These are phyloP conservation scores for Eupithecia centaureata DNA, from an alignment of 2,888 invertebrate genomes.

Conservation along the genomic window DNA sequence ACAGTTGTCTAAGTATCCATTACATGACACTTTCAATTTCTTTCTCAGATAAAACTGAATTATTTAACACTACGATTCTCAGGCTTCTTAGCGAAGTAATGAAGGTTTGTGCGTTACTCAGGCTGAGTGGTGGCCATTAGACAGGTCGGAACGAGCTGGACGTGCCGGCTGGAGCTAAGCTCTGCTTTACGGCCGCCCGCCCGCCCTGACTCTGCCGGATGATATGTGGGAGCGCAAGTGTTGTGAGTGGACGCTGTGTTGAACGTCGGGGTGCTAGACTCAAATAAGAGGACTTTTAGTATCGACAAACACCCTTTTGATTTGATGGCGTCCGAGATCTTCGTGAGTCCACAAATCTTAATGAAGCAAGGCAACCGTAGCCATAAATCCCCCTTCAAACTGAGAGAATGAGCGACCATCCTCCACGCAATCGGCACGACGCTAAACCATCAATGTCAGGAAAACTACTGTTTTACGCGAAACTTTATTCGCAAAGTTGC, in stretches of 20 bases:
- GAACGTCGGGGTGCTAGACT: background rate
- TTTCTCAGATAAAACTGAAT: constrained; percentile 6
- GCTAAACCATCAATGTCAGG: constrained; percentile 1
- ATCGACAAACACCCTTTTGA: background rate
- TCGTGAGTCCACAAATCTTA: background rate
- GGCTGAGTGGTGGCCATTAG: constrained; percentile 31
- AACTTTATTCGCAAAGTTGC: constrained; percentile 32
- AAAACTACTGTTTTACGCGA: constrained; percentile 25
- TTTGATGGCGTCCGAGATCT: background rate
- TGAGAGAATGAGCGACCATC: background rate
- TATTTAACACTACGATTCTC: constrained; percentile 23
- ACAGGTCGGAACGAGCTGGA: constrained; percentile 35
- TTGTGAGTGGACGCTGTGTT: background rate
- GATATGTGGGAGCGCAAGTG: background rate
- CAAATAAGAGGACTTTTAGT: background rate
- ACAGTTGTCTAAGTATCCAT: too few relatives aligned
- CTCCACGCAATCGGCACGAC: background rate
- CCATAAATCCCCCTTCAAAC: constrained; percentile 8
- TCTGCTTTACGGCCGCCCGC: constrained; percentile 1
- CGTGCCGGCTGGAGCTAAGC: constrained; percentile 27
- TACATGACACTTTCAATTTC: background rate
- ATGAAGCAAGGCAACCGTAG: background rate
- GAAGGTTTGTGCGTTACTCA: constrained; percentile 23
- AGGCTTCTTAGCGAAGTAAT: constrained; percentile 28
- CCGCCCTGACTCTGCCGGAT: background rate